Evolutionary conservation across 2,797 vertebrate genomes (phyloP), one percentile per base, ranked within the genome.

Genomic region (Phaenicophaeus curvirostris): DNA sequence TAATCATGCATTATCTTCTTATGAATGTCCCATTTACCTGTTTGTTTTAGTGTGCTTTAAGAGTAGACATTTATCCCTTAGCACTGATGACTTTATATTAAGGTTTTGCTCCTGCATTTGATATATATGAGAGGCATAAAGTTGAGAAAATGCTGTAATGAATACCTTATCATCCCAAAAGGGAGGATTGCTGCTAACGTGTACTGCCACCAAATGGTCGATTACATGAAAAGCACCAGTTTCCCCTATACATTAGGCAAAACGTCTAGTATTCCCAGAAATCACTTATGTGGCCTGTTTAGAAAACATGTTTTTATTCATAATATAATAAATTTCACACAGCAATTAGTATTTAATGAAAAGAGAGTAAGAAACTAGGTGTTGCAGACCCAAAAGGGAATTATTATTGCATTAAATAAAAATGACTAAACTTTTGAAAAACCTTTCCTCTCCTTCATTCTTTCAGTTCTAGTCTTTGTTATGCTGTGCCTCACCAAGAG

Each of bases 131-230:
- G 30, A 86, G 41, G n/a, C 95, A 85, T 2, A 85, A 67, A 77
- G n/a, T 11, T 77, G 30, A 84, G 58, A 84, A 55, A 72, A 11
- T 89, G 72, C 11, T 0, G 0, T 46, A 71, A 83, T 13, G 48
- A 74, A 13, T 57, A 90, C 53, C 13, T 83, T 63, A 62, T 28
- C 8, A 71, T 72, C 18, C 16, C 59, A 23, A 67, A 90, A 85
- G 28, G 30, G 14, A 65, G 19, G 21, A n/a, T 41, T 97, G 95
- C 66, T 95, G 93, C 95, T 97, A 95, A 92, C 77, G 2, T 75
- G 72, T 87, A 97, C 96, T 97, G 98, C 98, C 98, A 97, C 97
- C 97, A 96, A 74, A 95, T 95, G 98, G 98, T 75, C 11, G 33
- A 35, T n/a, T 30, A 83, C 50, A 51, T 78, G 88, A 96, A 97